Evolutionary conservation across 2,797 vertebrate species (phyloP).

Genomic region (Rhynchotus rufescens): DNA sequence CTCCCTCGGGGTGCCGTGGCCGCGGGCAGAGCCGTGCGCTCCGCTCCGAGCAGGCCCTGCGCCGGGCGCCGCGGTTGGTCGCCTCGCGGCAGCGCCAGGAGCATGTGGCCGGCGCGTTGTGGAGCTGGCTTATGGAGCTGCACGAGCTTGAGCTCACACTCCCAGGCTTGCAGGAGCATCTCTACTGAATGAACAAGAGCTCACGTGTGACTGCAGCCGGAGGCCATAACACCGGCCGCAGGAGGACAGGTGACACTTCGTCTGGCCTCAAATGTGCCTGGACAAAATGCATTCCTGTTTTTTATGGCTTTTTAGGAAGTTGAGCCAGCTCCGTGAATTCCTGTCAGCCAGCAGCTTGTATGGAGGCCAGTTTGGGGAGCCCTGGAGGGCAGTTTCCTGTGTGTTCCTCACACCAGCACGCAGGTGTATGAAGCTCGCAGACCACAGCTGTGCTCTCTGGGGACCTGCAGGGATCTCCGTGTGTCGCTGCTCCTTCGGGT

Average conservation of each 20-base stretch:
- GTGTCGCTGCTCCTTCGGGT: not conserved
- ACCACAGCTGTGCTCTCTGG: not conserved
- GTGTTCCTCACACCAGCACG: not conserved
- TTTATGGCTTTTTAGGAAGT: slow-evolving; percentile 1
- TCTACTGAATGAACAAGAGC: not conserved
- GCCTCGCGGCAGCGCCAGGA: too few species aligned
- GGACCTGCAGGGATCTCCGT: not conserved
- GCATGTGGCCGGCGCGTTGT: too few species aligned
- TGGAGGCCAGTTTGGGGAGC: not conserved
- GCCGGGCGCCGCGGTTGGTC: too few species aligned
- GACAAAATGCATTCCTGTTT: not conserved
- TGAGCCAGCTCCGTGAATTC: not conserved
- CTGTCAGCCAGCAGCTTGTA: not conserved
- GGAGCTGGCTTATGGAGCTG: not conserved
- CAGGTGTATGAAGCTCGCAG: rapidly evolving
- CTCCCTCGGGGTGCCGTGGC: too few species aligned
- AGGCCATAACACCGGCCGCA: not conserved
- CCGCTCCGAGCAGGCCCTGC: too few species aligned
- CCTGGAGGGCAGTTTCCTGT: not conserved
- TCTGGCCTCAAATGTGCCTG: not conserved
- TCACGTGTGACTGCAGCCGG: rapidly evolving
- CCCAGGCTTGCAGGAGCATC: not conserved
- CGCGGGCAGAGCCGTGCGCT: too few species aligned
- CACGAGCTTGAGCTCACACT: not conserved
- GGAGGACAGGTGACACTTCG: not conserved